phyloP scores from a whole-genome alignment of 2,888 invertebrate genomes.

The Peribatodes rhomboidaria region DNA sequence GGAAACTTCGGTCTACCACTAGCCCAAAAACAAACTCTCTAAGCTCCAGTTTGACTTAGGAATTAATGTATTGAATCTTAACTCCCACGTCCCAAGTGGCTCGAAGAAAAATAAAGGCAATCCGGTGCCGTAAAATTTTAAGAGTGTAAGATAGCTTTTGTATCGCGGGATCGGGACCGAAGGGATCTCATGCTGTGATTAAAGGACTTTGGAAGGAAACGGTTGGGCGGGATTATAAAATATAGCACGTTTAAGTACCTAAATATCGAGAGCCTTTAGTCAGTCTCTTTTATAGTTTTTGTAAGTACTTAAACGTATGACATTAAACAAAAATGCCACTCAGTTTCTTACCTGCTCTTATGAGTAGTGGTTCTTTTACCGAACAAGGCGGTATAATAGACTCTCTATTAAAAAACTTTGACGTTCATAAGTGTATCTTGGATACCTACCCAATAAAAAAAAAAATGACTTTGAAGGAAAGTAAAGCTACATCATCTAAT shows the following conservation, averaged over 20 bases:
- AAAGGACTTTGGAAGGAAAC: slow-evolving; percentile 10
- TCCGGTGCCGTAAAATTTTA: slow-evolving; percentile 40
- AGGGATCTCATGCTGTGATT: slow-evolving; percentile 23
- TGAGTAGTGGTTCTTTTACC: too few relatives aligned
- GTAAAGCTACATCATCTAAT: too few relatives aligned
- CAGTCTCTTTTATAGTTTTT: neutral
- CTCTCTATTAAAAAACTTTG: too few relatives aligned
- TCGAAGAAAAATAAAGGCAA: slow-evolving; percentile 42
- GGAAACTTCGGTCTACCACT: neutral
- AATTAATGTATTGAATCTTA: slow-evolving; percentile 43
- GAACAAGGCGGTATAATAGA: too few relatives aligned
- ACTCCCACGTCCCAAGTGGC: slow-evolving; percentile 27
- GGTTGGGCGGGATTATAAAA: slow-evolving; percentile 19
- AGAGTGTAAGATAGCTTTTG: slow-evolving; percentile 35
- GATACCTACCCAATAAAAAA: too few relatives aligned
- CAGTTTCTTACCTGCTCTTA: too few relatives aligned
- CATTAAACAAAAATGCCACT: too few relatives aligned
- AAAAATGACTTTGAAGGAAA: too few relatives aligned
- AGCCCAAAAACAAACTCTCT: slow-evolving; percentile 10
- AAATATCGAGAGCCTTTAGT: neutral
- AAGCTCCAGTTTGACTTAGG: slow-evolving; percentile 43
- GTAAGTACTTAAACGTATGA: too few relatives aligned
- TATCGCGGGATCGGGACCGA: slow-evolving; percentile 28
- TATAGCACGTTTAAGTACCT: neutral
- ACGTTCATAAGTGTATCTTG: too few relatives aligned